A percentile compares a stretch with the other conserved stretches of the same genome.
These are phyloP conservation scores for Paramormyrops kingsleyae DNA, from an alignment of 2,113 vertebrate species.

Conservation along the genomic window DNA sequence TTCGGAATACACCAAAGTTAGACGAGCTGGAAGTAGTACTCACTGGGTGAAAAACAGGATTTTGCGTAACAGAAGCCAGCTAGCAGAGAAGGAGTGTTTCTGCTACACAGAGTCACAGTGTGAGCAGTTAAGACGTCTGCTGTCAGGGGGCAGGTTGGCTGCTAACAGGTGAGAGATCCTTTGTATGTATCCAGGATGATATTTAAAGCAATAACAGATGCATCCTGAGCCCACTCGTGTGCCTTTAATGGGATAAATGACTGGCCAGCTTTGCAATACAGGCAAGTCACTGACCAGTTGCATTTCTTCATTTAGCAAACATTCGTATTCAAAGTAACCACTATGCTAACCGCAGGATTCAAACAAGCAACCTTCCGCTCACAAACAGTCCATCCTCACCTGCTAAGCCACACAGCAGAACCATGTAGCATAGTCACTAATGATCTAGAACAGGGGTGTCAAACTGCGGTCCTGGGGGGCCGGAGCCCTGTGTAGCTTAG, in stretches of 20 bases:
- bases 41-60: background rate
- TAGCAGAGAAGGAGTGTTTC: background rate
- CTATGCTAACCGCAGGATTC: background rate
- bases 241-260: background rate
- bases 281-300: background rate
- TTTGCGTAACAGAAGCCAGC: background rate
- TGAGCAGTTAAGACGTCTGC: background rate
- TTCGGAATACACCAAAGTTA: background rate
- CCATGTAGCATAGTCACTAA: background rate
- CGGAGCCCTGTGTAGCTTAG: too few species aligned
- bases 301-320: background rate
- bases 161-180: background rate
- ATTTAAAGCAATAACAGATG: background rate
- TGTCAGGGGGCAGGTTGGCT: background rate
- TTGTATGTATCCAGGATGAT: background rate
- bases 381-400: background rate
- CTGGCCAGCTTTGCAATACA: background rate
- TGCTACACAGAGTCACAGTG: background rate
- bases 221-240: background rate
- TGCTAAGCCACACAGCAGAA: background rate
- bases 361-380: background rate
- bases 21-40: background rate
- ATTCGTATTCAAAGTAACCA: background rate
- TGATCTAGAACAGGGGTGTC: background rate
- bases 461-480: too few species aligned